Evolutionary conservation across 1,140 invertebrate genomes (phyloP).

Genomic region (Cardiocondyla obscurior): DNA sequence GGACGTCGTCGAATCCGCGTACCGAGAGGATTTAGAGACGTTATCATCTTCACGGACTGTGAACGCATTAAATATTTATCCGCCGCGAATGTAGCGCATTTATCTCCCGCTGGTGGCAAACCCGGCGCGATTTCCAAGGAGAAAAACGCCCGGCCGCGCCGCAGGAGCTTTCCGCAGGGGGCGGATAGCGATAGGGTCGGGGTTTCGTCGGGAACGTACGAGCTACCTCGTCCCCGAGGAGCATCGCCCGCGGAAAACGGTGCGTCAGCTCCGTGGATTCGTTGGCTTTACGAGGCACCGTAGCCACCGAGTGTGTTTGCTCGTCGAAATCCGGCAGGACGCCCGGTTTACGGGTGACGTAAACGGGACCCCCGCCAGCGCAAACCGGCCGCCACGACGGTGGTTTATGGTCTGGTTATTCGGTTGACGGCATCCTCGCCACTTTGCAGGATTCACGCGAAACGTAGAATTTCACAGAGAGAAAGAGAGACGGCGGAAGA

Average conservation of each 20-base stretch:
- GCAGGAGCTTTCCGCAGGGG: not conserved
- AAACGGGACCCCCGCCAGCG: conserved; percentile 59
- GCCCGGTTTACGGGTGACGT: conserved; percentile 73
- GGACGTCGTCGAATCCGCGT: not conserved
- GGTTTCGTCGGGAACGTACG: conserved; percentile 25
- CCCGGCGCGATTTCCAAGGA: not conserved
- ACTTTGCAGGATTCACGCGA: conserved; percentile 66
- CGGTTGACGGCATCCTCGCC: conserved; percentile 65
- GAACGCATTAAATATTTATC: conserved; percentile 50
- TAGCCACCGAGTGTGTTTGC: conserved; percentile 75
- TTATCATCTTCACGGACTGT: not conserved
- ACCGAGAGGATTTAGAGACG: not conserved
- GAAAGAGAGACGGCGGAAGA: not conserved
- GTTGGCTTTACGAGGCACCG: conserved; percentile 72
- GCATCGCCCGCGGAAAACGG: conserved; percentile 67
- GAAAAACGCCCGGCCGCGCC: conserved; percentile 31
- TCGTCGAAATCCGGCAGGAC: conserved; percentile 71
- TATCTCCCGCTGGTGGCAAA: conserved; percentile 4
- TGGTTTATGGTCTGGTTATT: conserved; percentile 73
- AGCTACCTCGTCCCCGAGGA: conserved; percentile 40
- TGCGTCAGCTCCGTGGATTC: conserved; percentile 69
- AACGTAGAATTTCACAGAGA: conserved; percentile 40
- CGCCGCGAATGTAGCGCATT: not conserved
- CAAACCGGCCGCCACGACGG: conserved; percentile 46
- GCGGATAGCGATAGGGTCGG: not conserved